Evolutionary conservation across 2,113 vertebrate genomes (phyloP).

Genomic region (Ariopsis seemanni): DNA sequence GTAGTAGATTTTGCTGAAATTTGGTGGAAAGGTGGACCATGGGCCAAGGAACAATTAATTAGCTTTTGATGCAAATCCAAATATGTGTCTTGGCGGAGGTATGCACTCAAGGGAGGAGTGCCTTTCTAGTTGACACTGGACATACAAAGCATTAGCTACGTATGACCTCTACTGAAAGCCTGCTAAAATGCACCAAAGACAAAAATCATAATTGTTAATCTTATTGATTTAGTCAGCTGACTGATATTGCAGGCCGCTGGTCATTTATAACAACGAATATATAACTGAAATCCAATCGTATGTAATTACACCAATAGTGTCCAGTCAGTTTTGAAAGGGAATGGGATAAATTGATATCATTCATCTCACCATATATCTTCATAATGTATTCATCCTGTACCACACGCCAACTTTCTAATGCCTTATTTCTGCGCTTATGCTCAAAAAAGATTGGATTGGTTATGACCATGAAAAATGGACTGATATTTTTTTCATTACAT

Average conservation of each 20-base stretch:
- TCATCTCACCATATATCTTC: neutral
- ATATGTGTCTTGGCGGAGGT: too few species aligned
- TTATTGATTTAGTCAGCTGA: neutral
- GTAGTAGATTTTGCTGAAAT: too few species aligned
- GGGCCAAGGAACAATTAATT: too few species aligned
- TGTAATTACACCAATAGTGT: neutral
- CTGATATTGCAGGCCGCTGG: neutral
- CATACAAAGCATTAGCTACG: neutral
- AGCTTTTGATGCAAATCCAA: too few species aligned
- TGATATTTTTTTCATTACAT: neutral
- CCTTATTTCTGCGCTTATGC: neutral
- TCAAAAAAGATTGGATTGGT: neutral
- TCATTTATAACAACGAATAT: neutral
- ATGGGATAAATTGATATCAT: neutral
- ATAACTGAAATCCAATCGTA: neutral
- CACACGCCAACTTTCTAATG: neutral
- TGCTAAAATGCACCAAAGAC: neutral
- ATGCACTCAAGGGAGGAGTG: too few species aligned
- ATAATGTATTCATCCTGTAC: neutral
- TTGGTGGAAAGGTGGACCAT: too few species aligned
- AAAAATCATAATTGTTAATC: neutral
- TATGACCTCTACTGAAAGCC: neutral
- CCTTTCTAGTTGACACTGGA: neutral
- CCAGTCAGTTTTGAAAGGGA: neutral
- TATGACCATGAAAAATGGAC: neutral